These are phyloP conservation scores for Galaxea fascicularis DNA, from an alignment of 92 coral and sea anemone genomes.

Conservation along the genomic window DNA sequence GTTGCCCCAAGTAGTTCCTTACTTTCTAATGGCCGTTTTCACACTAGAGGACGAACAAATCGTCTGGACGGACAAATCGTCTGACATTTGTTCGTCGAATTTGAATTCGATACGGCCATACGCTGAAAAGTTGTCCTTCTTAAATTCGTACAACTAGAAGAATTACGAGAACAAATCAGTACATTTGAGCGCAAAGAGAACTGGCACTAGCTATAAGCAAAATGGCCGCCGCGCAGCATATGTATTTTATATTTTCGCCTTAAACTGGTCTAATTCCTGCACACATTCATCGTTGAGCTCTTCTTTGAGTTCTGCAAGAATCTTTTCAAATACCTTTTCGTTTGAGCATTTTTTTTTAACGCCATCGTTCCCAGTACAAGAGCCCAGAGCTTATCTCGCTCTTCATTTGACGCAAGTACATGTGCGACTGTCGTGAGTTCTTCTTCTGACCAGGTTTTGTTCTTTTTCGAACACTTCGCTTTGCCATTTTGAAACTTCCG, in stretches of 20 bases:
- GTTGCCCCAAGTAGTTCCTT: too few relatives aligned
- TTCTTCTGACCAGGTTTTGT: constrained; percentile 41
- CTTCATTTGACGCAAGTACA: constrained; percentile 41
- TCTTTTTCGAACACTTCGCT: constrained; percentile 10
- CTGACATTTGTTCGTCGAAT: constrained; percentile 6
- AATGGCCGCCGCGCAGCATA: too few relatives aligned
- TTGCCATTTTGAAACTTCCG: too few relatives aligned
- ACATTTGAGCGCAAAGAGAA: not conserved
- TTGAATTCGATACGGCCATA: not conserved
- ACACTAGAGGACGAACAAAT: constrained; percentile 1
- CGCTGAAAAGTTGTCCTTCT: too few relatives aligned
- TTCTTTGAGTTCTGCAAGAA: too few relatives aligned
- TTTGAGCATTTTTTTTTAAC: constrained; percentile 47
- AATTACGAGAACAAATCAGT: too few relatives aligned
- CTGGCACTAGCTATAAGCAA: not conserved
- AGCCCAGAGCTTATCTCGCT: constrained; percentile 47
- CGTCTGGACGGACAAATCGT: too few relatives aligned
- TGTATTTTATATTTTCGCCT: too few relatives aligned
- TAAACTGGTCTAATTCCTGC: too few relatives aligned
- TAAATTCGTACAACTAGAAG: not conserved
- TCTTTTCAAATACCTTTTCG: constrained; percentile 29
- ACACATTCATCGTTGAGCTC: too few relatives aligned
- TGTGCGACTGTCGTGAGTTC: constrained; percentile 28
- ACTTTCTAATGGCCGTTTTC: too few relatives aligned
- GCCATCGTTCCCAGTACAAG: constrained; percentile 40